Evolutionary conservation across 1,140 invertebrate genomes (phyloP).

Genomic region (Heliconius eleuchia): DNA sequence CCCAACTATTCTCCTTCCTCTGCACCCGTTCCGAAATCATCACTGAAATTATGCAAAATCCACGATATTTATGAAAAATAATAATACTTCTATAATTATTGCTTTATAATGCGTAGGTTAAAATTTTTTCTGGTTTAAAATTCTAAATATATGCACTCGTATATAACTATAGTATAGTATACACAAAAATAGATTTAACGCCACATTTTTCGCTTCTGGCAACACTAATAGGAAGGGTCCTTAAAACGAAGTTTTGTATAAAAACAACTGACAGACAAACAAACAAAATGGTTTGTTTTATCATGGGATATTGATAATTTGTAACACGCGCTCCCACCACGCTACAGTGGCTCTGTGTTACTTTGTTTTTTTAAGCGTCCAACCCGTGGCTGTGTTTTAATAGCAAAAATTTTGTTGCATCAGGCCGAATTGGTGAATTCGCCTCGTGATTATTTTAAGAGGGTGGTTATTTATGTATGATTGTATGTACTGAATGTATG

Average conservation of each 20-base stretch:
- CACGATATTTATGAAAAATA: no score
- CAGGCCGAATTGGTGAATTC: not conserved
- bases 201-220: not conserved
- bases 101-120: no score
- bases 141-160: no score
- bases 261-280: slow-evolving; percentile 67
- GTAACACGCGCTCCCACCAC: slow-evolving; percentile 55
- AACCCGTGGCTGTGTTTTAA: slow-evolving; percentile 42
- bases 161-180: not conserved
- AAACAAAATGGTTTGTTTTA: slow-evolving; percentile 70
- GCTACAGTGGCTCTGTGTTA: slow-evolving; percentile 1
- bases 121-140: no score
- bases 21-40: no score
- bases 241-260: slow-evolving; percentile 56
- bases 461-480: not conserved
- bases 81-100: no score
- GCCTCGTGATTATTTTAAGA: slow-evolving; percentile 10
- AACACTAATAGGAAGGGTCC: slow-evolving; percentile 15
- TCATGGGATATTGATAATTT: slow-evolving; percentile 79
- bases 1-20: no score
- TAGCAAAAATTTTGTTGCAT: slow-evolving; percentile 30
- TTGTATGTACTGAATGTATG: not conserved
- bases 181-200: not conserved
- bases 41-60: no score
- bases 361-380: slow-evolving; percentile 41